Percentiles rank a stretch among this genome's conserved stretches.
These are phyloP conservation scores for Coelogynopora nodosa DNA, from an alignment of 2,888 invertebrate genomes.

Conservation along the genomic window DNA sequence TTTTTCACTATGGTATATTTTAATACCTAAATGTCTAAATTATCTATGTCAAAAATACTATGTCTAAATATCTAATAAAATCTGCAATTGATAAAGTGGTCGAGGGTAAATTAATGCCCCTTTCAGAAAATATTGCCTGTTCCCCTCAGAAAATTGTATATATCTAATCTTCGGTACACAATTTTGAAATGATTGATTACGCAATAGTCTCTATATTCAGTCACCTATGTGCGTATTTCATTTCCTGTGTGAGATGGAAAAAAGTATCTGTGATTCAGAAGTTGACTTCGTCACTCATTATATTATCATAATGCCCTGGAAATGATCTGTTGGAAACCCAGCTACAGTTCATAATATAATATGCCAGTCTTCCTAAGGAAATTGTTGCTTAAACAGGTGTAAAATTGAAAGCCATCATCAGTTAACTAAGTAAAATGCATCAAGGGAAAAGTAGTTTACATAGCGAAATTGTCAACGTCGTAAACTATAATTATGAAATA, in stretches of 20 bases:
- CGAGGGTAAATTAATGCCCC: too few relatives aligned
- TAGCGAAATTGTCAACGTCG: background rate
- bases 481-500: too few relatives aligned
- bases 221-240: background rate
- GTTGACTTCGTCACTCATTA: background rate
- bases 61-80: too few relatives aligned
- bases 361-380: background rate
- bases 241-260: background rate
- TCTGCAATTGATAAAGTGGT: too few relatives aligned
- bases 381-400: background rate
- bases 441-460: background rate
- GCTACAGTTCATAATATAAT: background rate
- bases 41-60: too few relatives aligned
- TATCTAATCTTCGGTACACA: too few relatives aligned
- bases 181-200: background rate
- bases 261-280: background rate
- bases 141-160: too few relatives aligned
- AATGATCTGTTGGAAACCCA: background rate
- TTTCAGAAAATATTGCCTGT: too few relatives aligned
- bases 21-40: too few relatives aligned
- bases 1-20: too few relatives aligned
- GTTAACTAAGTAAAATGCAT: background rate
- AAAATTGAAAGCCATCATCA: background rate
- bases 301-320: background rate
- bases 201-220: background rate